phyloP scores from a whole-genome alignment of 2,797 vertebrate species.

The Allobates femoralis region DNA sequence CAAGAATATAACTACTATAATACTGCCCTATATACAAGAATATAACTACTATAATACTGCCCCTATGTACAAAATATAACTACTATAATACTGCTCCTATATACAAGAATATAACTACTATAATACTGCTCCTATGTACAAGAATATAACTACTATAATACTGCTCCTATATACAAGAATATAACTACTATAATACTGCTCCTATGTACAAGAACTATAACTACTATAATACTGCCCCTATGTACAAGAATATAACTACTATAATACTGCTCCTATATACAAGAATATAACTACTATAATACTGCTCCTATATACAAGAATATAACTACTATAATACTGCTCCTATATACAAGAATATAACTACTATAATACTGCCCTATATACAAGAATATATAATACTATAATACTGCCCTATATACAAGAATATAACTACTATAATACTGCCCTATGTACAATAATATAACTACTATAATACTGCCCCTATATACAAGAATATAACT shows the following conservation, averaged over 20 bases:
- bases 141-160: slow-evolving; percentile 14
- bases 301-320: background rate
- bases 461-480: slow-evolving; percentile 11
- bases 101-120: background rate
- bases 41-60: slow-evolving; percentile 15
- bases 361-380: slow-evolving; percentile 1
- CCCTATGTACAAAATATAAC: slow-evolving; percentile 16
- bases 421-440: slow-evolving; percentile 1
- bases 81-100: slow-evolving; percentile 24
- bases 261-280: slow-evolving; percentile 10
- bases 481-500: slow-evolving; percentile 21
- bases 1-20: slow-evolving; percentile 2
- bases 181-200: background rate
- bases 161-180: background rate
- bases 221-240: background rate
- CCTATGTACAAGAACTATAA: background rate
- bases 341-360: background rate
- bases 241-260: slow-evolving; percentile 5
- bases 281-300: slow-evolving; percentile 27
- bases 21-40: background rate
- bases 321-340: slow-evolving; percentile 7
- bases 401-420: background rate
- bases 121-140: background rate
- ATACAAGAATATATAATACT: background rate
- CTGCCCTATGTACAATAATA: background rate